These are phyloP conservation scores for Eutrigla gurnardus DNA, from an alignment of 2,797 vertebrate genomes.

Conservation along the genomic window DNA sequence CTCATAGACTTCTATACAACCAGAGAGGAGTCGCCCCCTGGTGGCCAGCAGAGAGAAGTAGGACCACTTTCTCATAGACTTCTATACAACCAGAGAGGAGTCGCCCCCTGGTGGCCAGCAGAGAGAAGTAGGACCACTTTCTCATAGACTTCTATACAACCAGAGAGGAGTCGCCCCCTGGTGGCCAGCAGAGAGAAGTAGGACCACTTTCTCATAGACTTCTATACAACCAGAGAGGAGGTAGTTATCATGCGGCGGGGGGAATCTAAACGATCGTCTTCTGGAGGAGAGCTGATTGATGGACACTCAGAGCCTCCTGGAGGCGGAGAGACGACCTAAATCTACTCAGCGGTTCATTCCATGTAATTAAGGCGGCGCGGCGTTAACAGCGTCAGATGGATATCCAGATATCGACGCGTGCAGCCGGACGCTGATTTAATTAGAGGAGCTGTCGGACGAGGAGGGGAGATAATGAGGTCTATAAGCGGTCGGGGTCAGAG, in stretches of 20 bases:
- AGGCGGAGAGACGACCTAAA: constrained; percentile 29
- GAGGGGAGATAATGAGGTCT: background rate
- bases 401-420: constrained; percentile 16
- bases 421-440: constrained; percentile 14
- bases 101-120: no score
- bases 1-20: no score
- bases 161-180: no score
- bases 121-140: no score
- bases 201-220: no score
- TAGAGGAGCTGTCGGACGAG: background rate
- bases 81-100: no score
- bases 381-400: constrained; percentile 31
- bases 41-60: no score
- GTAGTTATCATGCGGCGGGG: constrained; percentile 42
- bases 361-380: constrained; percentile 29
- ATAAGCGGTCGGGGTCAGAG: background rate
- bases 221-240: background rate
- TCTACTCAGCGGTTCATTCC: constrained; percentile 10
- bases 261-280: constrained; percentile 9
- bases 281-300: constrained; percentile 47
- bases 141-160: no score
- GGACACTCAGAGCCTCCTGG: constrained; percentile 10
- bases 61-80: no score
- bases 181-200: no score
- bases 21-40: no score